Conservation (phyloP, 2,888 invertebrate species). For the Platycheirus rosarum region DNA sequence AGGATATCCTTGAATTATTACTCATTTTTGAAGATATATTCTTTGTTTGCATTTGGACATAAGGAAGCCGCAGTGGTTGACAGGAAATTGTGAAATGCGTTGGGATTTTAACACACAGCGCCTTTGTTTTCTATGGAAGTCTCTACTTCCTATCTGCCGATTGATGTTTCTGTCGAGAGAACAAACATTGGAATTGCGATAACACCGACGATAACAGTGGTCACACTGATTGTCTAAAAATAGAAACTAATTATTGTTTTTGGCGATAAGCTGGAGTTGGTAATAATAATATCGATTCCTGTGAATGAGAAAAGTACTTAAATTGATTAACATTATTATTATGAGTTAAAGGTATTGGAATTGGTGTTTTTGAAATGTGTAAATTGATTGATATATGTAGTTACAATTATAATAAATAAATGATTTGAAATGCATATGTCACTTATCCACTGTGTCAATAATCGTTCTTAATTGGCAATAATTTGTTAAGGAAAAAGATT, state of each 20-base stretch:
- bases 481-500: too few relatives aligned
- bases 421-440: too few relatives aligned
- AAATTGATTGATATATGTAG: too few relatives aligned
- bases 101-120: too few relatives aligned
- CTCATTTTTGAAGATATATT: background rate
- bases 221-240: constrained; percentile 33
- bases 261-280: background rate
- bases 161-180: background rate
- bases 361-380: too few relatives aligned
- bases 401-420: too few relatives aligned
- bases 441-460: too few relatives aligned
- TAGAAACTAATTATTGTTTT: constrained; percentile 13
- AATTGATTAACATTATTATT: background rate
- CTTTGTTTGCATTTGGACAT: background rate
- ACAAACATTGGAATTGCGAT: constrained; percentile 15
- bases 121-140: background rate
- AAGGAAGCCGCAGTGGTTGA: background rate
- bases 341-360: too few relatives aligned
- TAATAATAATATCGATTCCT: background rate
- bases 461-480: too few relatives aligned
- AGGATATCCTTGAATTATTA: background rate
- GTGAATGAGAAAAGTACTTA: background rate
- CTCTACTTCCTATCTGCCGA: background rate
- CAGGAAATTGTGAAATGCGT: background rate
- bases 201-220: constrained; percentile 11